Evolutionary conservation across 2,113 vertebrate genomes (phyloP).

Genomic region (Atherinomorus stipes): DNA sequence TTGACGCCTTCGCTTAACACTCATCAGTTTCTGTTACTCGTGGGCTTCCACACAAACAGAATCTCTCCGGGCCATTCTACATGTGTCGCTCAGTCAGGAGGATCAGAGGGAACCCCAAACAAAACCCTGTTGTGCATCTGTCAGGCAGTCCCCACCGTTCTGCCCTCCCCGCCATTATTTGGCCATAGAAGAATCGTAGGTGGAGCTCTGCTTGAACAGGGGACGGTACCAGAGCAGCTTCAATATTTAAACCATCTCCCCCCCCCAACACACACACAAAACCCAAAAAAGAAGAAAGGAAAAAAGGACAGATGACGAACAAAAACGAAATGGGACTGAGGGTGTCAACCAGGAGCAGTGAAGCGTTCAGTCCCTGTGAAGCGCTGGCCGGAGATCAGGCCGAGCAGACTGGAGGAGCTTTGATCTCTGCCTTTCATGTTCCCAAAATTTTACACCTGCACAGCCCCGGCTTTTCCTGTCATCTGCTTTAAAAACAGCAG

Average conservation of each 20-base stretch:
- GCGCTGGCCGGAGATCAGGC: constrained; percentile 51
- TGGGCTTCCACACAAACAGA: constrained; percentile 4
- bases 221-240: constrained; percentile 36
- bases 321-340: constrained; percentile 58
- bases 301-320: constrained; percentile 41
- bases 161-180: constrained; percentile 56
- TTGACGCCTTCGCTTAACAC: constrained; percentile 55
- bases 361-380: constrained; percentile 47
- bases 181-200: constrained; percentile 48
- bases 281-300: not conserved
- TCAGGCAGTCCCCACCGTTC: constrained; percentile 50
- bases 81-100: constrained; percentile 51
- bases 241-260: constrained; percentile 26
- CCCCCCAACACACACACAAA: not conserved
- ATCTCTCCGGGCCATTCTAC: constrained; percentile 21
- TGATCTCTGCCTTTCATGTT: constrained; percentile 72
- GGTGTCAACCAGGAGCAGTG: constrained; percentile 57
- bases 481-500: constrained; percentile 14
- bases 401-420: constrained; percentile 49
- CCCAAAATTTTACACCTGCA: constrained; percentile 70
- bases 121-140: constrained; percentile 77
- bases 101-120: constrained; percentile 72
- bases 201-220: constrained; percentile 43
- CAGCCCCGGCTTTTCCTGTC: constrained; percentile 42
- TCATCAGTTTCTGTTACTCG: constrained; percentile 48